These are phyloP conservation scores for Sarcophaga bullata DNA, from an alignment of 1,140 invertebrate genomes.

Conservation along the genomic window DNA sequence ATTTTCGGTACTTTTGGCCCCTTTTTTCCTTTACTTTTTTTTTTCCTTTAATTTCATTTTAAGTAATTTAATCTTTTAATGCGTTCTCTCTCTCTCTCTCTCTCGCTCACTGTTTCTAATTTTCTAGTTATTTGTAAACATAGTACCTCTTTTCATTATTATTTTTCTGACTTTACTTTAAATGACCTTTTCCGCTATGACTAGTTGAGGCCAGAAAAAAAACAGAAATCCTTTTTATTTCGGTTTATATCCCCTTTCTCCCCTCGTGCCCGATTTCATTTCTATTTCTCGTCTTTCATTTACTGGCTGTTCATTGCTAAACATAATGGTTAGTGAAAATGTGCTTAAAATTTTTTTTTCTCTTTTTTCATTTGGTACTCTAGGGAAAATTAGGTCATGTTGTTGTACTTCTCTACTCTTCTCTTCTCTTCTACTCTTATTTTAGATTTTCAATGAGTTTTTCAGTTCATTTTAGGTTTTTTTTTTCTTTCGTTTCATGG, in stretches of 20 bases:
- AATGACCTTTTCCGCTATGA: slow-evolving; percentile 3
- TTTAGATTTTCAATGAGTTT: not conserved
- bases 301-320: no score
- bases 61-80: slow-evolving; percentile 5
- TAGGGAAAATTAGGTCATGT: slow-evolving; percentile 29
- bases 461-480: not conserved
- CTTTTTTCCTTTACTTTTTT: not conserved
- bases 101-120: not conserved
- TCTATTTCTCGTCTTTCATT: no score
- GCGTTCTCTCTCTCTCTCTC: not conserved
- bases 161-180: not conserved
- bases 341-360: not conserved
- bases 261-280: no score
- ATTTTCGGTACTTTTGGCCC: no score
- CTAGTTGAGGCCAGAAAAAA: not conserved
- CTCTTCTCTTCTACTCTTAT: not conserved
- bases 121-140: not conserved
- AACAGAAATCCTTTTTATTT: not conserved
- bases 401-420: not conserved
- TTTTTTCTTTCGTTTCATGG: not conserved
- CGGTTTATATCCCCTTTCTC: not conserved
- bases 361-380: not conserved
- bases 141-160: no score
- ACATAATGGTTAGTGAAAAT: not conserved
- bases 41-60: not conserved